Percentiles rank a stretch among this genome's conserved stretches.
Evolutionary conservation across 2,888 invertebrate genomes (phyloP).

Genomic region (Megamerina dolium): DNA sequence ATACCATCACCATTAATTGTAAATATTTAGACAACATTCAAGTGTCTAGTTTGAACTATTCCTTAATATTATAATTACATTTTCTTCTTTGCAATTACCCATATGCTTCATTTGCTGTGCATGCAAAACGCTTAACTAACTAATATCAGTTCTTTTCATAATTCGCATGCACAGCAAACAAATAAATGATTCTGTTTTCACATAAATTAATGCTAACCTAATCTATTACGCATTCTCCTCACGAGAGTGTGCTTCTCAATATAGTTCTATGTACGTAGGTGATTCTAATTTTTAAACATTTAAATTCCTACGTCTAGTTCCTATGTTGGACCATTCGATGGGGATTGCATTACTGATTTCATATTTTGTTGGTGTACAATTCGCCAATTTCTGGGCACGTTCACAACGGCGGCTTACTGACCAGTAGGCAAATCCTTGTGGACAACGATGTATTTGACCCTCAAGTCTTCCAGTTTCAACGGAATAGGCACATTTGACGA

Average conservation of each 20-base stretch:
- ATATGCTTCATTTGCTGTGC: constrained; percentile 35
- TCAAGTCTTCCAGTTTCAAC: constrained; percentile 53
- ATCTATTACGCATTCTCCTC: too few species aligned
- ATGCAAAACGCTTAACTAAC: constrained; percentile 12
- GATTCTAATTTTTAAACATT: constrained; percentile 24
- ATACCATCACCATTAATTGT: constrained; percentile 26
- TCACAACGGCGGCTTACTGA: constrained; percentile 72
- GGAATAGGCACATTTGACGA: constrained; percentile 63
- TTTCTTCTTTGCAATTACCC: constrained; percentile 25
- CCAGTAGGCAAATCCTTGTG: constrained; percentile 71
- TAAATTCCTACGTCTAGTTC: constrained; percentile 41
- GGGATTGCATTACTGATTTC: constrained; percentile 38
- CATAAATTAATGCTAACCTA: constrained; percentile 2
- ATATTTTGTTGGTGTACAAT: constrained; percentile 50
- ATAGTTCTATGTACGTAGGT: neutral
- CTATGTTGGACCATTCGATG: constrained; percentile 46
- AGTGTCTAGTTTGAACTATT: constrained; percentile 1
- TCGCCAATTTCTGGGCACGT: constrained; percentile 55
- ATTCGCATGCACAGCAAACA: constrained; percentile 34
- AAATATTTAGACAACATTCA: constrained; percentile 5
- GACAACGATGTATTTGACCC: constrained; percentile 72
- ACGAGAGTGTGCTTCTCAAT: too few species aligned
- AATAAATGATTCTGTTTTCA: constrained; percentile 13
- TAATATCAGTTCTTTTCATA: constrained; percentile 5
- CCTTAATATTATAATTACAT: constrained; percentile 2